Conservation (phyloP, 1,140 invertebrate species). For the Psilanteris sp. region DNA sequence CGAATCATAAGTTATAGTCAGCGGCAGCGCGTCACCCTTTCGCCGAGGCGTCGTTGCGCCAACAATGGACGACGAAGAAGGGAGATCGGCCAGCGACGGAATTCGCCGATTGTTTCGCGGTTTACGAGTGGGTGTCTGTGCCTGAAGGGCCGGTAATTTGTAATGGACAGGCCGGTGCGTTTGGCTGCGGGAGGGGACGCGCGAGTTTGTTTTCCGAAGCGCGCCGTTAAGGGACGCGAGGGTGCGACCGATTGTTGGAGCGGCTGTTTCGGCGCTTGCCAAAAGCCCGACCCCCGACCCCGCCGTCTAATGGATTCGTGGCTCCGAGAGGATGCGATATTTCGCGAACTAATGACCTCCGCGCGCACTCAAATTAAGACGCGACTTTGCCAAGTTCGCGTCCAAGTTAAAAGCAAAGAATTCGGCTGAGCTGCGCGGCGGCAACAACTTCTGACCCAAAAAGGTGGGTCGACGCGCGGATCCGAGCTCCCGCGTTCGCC, state of each 20-base stretch:
- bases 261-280: constrained; percentile 49
- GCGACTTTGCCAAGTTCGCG: constrained; percentile 24
- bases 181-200: constrained; percentile 12
- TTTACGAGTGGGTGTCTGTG: constrained; percentile 71
- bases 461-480: not conserved
- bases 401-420: constrained; percentile 40
- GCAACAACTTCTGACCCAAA: constrained; percentile 22
- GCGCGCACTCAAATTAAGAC: constrained; percentile 34
- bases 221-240: constrained; percentile 33
- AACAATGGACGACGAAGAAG: constrained; percentile 52
- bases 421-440: not conserved
- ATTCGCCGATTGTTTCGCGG: constrained; percentile 69
- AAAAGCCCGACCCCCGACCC: constrained; percentile 36
- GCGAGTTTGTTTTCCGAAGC: constrained; percentile 54
- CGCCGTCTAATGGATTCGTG: constrained; percentile 52
- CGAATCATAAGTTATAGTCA: constrained; percentile 64
- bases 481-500: not conserved
- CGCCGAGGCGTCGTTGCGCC: constrained; percentile 31
- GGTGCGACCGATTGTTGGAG: constrained; percentile 48
- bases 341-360: constrained; percentile 49
- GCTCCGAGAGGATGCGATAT: constrained; percentile 32
- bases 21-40: constrained; percentile 52
- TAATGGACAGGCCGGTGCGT: constrained; percentile 53
- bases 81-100: constrained; percentile 49
- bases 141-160: constrained; percentile 70